A percentile compares a stretch with the other conserved stretches of the same genome.
phyloP scores from a whole-genome alignment of 2,113 vertebrate genomes.

The Mohoua ochrocephala region DNA sequence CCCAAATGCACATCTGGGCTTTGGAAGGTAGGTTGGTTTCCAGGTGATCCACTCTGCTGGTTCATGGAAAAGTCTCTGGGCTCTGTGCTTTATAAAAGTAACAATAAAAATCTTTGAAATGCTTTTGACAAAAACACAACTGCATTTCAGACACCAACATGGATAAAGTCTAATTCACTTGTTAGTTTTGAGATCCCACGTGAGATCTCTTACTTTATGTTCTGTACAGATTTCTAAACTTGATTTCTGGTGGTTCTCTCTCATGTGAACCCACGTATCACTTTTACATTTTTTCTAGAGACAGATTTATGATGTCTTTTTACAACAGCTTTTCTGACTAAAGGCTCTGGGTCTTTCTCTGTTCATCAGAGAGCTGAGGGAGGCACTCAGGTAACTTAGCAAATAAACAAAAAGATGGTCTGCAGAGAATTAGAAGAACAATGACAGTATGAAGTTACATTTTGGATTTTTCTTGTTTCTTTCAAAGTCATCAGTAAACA shows the following conservation, averaged over 20 bases:
- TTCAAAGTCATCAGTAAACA: background rate
- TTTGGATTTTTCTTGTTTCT: background rate
- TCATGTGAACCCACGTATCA: background rate
- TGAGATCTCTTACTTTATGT: background rate
- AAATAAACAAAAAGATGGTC: background rate
- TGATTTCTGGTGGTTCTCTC: background rate
- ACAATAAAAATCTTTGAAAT: background rate
- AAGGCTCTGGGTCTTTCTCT: background rate
- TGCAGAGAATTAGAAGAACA: background rate
- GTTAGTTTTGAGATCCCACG: background rate
- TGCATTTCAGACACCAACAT: background rate
- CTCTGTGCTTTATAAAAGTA: background rate
- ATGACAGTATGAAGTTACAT: background rate
- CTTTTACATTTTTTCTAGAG: background rate
- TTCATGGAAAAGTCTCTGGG: background rate
- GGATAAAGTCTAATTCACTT: background rate
- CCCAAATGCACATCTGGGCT: conserved; percentile 97
- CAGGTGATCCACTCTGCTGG: background rate
- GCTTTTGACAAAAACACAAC: background rate
- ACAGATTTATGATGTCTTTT: background rate
- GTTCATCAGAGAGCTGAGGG: background rate
- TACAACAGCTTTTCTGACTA: background rate
- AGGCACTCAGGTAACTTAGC: background rate
- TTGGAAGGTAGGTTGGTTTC: conserved; percentile 84
- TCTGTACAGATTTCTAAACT: background rate